A percentile compares a stretch with the other conserved stretches of the same genome.
phyloP scores from a whole-genome alignment of 2,113 vertebrate species.

The Rhagologus leucostigma region DNA sequence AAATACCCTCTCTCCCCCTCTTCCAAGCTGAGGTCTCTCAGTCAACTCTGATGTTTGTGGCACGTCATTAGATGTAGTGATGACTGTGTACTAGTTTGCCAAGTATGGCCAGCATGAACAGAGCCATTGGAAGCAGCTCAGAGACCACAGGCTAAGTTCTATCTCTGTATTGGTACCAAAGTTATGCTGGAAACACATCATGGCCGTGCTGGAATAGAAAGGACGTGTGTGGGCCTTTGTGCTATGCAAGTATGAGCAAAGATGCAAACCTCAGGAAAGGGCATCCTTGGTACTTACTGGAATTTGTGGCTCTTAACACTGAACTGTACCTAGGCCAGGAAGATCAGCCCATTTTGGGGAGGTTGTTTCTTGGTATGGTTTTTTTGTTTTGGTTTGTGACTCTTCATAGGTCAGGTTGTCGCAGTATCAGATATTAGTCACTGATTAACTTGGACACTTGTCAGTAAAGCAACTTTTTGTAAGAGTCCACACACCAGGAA shows the following conservation, averaged over 20 bases:
- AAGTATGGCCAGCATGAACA: rapidly evolving
- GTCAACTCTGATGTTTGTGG: not conserved
- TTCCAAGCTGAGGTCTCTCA: not conserved
- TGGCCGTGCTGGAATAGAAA: not conserved
- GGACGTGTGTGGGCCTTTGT: rapidly evolving
- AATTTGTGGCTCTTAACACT: rapidly evolving
- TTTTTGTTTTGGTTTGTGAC: not conserved
- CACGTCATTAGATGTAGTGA: rapidly evolving
- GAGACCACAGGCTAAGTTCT: not conserved
- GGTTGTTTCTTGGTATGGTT: not conserved
- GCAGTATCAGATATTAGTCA: not conserved
- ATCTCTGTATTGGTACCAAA: rapidly evolving
- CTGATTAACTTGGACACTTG: not conserved
- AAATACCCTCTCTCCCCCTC: not conserved
- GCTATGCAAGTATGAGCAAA: not conserved
- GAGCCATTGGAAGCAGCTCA: not conserved
- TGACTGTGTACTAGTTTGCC: not conserved
- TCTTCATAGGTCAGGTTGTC: not conserved
- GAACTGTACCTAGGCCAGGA: not conserved
- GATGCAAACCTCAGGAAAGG: not conserved
- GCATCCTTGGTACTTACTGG: not conserved
- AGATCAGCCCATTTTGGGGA: not conserved
- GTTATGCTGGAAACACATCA: not conserved
- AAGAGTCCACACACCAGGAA: not conserved
- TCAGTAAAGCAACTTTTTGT: not conserved